A percentile compares a stretch with the other conserved stretches of the same genome.
Evolutionary conservation across 92 coral and sea anemone species (phyloP).

Genomic region (Epizoanthus rinbou): DNA sequence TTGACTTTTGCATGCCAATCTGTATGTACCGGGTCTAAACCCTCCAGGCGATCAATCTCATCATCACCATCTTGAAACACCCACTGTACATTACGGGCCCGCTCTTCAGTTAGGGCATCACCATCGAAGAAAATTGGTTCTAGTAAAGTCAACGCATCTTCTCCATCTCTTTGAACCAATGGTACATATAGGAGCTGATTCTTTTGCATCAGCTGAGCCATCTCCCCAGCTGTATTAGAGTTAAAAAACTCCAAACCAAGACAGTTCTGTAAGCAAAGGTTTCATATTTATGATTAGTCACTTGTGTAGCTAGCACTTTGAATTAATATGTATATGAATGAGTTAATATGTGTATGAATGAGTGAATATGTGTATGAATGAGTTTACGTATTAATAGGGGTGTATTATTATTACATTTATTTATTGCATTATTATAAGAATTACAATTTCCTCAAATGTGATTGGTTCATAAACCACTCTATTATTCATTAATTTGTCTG

Average conservation of each 20-base stretch:
- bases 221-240: conserved; percentile 50
- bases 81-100: conserved; percentile 59
- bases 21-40: conserved; percentile 49
- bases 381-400: too few species aligned
- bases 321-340: too few species aligned
- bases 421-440: too few species aligned
- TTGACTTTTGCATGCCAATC: conserved; percentile 62
- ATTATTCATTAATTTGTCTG: too few species aligned
- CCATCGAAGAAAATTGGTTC: conserved; percentile 49
- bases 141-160: conserved; percentile 24
- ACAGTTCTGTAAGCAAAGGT: conserved; percentile 35
- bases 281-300: too few species aligned
- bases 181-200: conserved; percentile 50
- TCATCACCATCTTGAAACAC: conserved; percentile 53
- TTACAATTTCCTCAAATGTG: too few species aligned
- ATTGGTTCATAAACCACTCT: too few species aligned
- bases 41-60: conserved; percentile 33
- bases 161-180: neutral
- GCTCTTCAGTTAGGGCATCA: conserved; percentile 50
- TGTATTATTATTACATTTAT: too few species aligned
- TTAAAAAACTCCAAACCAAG: conserved; percentile 43
- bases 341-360: too few species aligned
- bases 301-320: neutral
- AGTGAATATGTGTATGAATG: too few species aligned
- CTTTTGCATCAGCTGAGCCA: conserved; percentile 49